These are phyloP conservation scores for Danio kyathit DNA, from an alignment of 2,797 vertebrate species.

Conservation along the genomic window DNA sequence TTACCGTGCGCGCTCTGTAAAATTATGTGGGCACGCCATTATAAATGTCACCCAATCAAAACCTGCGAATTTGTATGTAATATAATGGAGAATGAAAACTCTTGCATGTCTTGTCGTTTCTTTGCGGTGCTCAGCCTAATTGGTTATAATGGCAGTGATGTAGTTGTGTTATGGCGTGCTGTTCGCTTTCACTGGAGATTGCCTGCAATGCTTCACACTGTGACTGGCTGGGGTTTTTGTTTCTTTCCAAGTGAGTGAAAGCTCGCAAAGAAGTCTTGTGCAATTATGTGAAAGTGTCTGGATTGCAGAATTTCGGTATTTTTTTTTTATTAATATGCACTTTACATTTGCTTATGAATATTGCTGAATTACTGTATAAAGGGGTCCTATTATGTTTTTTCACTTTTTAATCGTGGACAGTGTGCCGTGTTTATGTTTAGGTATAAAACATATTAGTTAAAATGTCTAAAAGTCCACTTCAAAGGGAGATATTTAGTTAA, in stretches of 20 bases:
- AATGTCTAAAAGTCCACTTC: too few relatives aligned
- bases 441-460: too few relatives aligned
- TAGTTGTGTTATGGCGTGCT: background rate
- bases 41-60: constrained; percentile 6
- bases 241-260: background rate
- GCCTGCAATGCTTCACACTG: background rate
- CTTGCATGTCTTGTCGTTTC: background rate
- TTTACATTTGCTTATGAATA: background rate
- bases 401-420: too few relatives aligned
- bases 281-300: background rate
- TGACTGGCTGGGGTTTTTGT: background rate
- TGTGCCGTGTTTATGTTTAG: too few relatives aligned
- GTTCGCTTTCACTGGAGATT: background rate
- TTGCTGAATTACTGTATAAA: background rate
- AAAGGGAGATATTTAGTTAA: too few relatives aligned
- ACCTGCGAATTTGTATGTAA: background rate
- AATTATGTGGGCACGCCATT: background rate
- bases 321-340: background rate
- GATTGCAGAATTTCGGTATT: background rate
- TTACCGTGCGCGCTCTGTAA: background rate
- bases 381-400: too few relatives aligned
- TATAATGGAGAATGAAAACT: background rate
- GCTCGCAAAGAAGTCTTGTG: background rate
- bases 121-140: background rate
- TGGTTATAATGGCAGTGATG: background rate